Base-by-base conservation (phyloP, 2,888 invertebrate species). In the Andrena bicolor region DNA sequence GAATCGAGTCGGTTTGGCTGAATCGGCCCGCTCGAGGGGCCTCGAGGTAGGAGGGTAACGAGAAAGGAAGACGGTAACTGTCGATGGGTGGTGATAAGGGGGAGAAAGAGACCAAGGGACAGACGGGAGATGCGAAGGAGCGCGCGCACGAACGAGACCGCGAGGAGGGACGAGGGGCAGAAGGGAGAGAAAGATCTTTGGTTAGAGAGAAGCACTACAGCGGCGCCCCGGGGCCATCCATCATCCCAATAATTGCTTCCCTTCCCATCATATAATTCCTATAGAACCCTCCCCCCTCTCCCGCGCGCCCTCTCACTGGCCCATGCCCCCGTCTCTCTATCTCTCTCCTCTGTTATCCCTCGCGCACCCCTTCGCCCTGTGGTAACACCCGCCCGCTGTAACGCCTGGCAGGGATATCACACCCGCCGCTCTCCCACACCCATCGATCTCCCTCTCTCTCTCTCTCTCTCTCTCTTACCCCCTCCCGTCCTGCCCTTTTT, bases 161-260 rank as follows among this genome's bases (percentile, higher is more conserved):
- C 56, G 77, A 79, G 72, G 76, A 61, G 66, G 68, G 53, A 61
- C 74, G 71, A 60, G 69, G 73, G 77, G 80, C 23, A 68, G 69
- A 80, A 65, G 81, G 69, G 85, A 81, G 74, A 75, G 86, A 82
- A 84, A 90, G 86, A 89, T 91, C 92, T 91, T 92, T 90, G 90
- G 91, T 90, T 91, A 90, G 90, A 83, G 85, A 88, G 89, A 89
- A 91, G 90, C 89, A 89, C 88, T 90, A 90, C 90, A 89, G 90
- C 91, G 91, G 92, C 93, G 91, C 92, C 93, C 92, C 87, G 89
- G 89, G 92, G 92, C 92, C 92, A 93, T 93, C 92, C 92, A 93
- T 93, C 93, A 88, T 88, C 88, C 82, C 87, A 89, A 88, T 88
- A 88, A 88, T 88, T 88, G 88, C 88, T 87, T 88, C 88, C 87